A percentile compares a stretch with the other conserved stretches of the same genome.
These are phyloP conservation scores for Cataglyphis altisquamis DNA, from an alignment of 2,888 invertebrate genomes.

Conservation along the genomic window DNA sequence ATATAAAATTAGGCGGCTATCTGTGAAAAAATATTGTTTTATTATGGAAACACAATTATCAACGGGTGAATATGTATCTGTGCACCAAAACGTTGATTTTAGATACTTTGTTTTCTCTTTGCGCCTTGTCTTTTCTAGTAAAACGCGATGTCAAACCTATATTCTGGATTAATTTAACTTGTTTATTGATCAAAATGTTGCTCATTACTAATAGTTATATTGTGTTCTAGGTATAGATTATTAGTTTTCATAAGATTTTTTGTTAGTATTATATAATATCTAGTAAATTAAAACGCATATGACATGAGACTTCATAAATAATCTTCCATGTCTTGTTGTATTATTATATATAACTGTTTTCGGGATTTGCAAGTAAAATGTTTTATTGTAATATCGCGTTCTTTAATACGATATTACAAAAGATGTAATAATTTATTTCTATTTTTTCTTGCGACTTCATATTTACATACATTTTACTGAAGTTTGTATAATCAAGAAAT, in stretches of 20 bases:
- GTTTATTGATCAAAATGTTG: constrained; percentile 59
- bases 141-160: constrained; percentile 23
- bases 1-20: constrained; percentile 76
- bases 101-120: constrained; percentile 67
- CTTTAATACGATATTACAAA: background rate
- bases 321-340: constrained; percentile 38
- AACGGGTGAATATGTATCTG: constrained; percentile 54
- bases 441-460: background rate
- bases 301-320: constrained; percentile 30
- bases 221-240: constrained; percentile 21
- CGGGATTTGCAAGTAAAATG: background rate
- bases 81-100: constrained; percentile 69
- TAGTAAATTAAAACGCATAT: constrained; percentile 42
- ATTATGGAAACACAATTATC: constrained; percentile 36
- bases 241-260: constrained; percentile 48
- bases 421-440: constrained; percentile 34
- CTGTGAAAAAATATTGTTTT: constrained; percentile 66
- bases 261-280: constrained; percentile 59
- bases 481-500: constrained; percentile 5
- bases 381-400: background rate
- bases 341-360: constrained; percentile 25
- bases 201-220: constrained; percentile 60
- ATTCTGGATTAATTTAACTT: constrained; percentile 57
- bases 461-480: background rate
- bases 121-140: constrained; percentile 34